A percentile compares a stretch with the other conserved stretches of the same genome.
These are phyloP conservation scores for Cassiopea xamachana DNA, from an alignment of 30 jellyfish, hydroid and myxozoan species.

Conservation along the genomic window DNA sequence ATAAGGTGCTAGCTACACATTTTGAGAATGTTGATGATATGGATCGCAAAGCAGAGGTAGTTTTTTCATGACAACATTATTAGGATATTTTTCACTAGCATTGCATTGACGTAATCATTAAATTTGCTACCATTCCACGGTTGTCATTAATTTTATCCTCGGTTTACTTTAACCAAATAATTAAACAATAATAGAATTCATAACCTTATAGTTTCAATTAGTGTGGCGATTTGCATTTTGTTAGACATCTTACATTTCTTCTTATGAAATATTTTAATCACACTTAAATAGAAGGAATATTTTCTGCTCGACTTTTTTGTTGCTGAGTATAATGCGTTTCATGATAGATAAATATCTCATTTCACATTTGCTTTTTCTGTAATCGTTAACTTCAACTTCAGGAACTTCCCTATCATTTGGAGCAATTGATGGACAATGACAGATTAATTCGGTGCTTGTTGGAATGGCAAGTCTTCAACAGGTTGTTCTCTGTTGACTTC, in stretches of 20 bases:
- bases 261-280: too few relatives aligned
- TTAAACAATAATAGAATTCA: too few relatives aligned
- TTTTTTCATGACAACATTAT: not conserved
- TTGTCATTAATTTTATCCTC: too few relatives aligned
- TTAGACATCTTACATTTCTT: too few relatives aligned
- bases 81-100: not conserved
- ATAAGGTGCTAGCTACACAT: constrained; percentile 87
- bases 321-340: too few relatives aligned
- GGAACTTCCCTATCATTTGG: constrained; percentile 96
- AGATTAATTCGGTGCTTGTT: constrained; percentile 81
- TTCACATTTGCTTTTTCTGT: not conserved
- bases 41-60: constrained; percentile 94
- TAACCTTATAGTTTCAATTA: too few relatives aligned
- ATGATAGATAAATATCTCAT: too few relatives aligned
- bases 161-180: too few relatives aligned
- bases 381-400: not conserved
- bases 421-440: constrained; percentile 79
- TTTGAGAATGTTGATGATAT: constrained; percentile 93
- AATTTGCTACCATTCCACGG: not conserved
- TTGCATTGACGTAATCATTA: not conserved
- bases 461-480: constrained; percentile 91
- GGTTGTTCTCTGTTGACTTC: constrained; percentile 83
- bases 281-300: too few relatives aligned
- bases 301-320: too few relatives aligned
- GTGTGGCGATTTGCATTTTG: too few relatives aligned